Evolutionary conservation across 2,797 vertebrate genomes (phyloP).

Genomic region (Clarias laeviceps): DNA sequence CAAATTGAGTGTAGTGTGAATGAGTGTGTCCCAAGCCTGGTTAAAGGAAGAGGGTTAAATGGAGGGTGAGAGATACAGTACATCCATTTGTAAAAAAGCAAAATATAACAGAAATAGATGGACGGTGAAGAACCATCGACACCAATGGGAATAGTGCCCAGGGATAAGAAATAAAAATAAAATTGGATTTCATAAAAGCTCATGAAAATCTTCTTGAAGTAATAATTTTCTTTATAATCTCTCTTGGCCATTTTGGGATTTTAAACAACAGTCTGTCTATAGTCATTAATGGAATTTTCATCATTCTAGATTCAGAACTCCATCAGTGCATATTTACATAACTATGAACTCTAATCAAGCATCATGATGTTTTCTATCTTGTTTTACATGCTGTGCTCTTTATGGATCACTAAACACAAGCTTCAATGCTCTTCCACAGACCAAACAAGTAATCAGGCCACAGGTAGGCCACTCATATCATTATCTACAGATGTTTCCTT

Average conservation of each 20-base stretch:
- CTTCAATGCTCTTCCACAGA: neutral
- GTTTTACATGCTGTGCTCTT: neutral
- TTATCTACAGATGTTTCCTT: constrained; percentile 41
- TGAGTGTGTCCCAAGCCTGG: no score
- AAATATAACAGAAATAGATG: no score
- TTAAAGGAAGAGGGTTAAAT: no score
- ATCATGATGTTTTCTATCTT: neutral
- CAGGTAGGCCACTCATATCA: neutral
- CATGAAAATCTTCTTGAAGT: neutral
- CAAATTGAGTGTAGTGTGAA: no score
- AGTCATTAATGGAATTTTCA: neutral
- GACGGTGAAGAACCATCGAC: no score
- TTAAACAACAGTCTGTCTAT: neutral
- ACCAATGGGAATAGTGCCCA: no score
- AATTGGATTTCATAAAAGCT: neutral
- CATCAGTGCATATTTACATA: neutral
- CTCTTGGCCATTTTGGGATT: neutral
- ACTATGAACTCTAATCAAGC: neutral
- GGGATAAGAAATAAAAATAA: no score
- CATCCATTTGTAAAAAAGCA: no score
- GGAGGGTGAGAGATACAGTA: no score
- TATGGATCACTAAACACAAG: neutral
- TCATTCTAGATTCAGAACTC: neutral
- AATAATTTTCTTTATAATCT: neutral
- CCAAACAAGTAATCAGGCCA: neutral